Evolutionary conservation across 2,113 vertebrate species (phyloP).

Genomic region (Brachypteracias leptosomus): DNA sequence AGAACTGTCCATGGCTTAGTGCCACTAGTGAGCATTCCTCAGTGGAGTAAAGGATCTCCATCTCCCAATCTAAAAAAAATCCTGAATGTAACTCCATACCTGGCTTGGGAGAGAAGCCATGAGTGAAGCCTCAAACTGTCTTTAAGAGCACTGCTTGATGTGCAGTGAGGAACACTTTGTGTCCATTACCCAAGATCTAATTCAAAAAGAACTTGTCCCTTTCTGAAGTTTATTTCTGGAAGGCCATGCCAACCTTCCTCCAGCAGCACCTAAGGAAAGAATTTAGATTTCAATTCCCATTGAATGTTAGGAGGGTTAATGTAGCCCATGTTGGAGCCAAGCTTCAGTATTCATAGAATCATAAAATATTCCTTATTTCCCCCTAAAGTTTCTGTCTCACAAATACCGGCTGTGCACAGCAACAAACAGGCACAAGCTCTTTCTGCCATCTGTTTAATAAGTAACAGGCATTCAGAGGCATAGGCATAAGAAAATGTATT

Average conservation of each 20-base stretch:
- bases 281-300: background rate
- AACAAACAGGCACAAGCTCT: background rate
- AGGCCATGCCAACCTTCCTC: background rate
- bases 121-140: background rate
- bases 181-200: background rate
- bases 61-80: background rate
- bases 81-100: background rate
- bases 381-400: background rate
- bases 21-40: background rate
- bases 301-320: fast-evolving
- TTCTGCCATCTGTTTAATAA: background rate
- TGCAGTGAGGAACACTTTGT: background rate
- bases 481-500: background rate
- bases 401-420: background rate
- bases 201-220: background rate
- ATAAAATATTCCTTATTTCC: background rate
- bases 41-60: background rate
- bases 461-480: background rate
- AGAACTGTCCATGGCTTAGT: background rate
- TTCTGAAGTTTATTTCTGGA: background rate
- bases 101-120: background rate
- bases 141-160: background rate
- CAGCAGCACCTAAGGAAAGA: background rate
- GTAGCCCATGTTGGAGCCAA: background rate
- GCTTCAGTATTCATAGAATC: background rate